Evolutionary conservation across 1,140 invertebrate species (phyloP).

Genomic region (Bombus sibiricus): DNA sequence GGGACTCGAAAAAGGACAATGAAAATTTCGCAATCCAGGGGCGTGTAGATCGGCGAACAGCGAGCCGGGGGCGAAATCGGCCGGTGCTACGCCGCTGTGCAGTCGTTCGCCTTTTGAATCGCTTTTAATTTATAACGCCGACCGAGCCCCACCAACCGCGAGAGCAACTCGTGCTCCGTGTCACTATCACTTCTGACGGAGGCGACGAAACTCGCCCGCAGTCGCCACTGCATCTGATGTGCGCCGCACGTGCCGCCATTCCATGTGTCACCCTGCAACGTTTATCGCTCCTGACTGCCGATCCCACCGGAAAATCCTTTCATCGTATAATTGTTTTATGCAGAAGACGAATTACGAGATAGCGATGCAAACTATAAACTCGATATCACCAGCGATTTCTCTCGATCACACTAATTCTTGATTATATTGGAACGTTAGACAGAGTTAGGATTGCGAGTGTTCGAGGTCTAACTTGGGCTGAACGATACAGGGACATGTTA

Average conservation of each 20-base stretch:
- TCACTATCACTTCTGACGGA: constrained; percentile 45
- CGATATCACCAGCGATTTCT: background rate
- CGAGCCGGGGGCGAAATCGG: constrained; percentile 24
- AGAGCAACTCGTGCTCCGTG: constrained; percentile 29
- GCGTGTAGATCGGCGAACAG: constrained; percentile 12
- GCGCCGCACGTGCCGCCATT: constrained; percentile 36
- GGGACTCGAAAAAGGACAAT: constrained; percentile 35
- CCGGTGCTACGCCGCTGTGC: constrained; percentile 18
- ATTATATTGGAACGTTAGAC: background rate
- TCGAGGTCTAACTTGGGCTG: background rate
- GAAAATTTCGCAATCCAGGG: constrained; percentile 31
- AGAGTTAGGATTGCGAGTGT: background rate
- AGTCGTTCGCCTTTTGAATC: constrained; percentile 47
- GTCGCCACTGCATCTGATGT: constrained; percentile 21
- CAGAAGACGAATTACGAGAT: background rate
- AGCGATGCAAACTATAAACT: too few relatives aligned
- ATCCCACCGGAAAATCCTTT: background rate
- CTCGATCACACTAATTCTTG: background rate
- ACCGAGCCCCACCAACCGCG: constrained; percentile 10
- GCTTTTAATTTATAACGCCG: constrained; percentile 29
- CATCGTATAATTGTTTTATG: background rate
- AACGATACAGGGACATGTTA: constrained; percentile 26
- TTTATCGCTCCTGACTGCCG: background rate
- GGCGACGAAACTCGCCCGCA: constrained; percentile 35
- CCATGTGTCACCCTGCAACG: background rate